A percentile compares a stretch with the other conserved stretches of the same genome.
Conservation (phyloP, 2,888 invertebrate genomes). For the Thereva unica region DNA sequence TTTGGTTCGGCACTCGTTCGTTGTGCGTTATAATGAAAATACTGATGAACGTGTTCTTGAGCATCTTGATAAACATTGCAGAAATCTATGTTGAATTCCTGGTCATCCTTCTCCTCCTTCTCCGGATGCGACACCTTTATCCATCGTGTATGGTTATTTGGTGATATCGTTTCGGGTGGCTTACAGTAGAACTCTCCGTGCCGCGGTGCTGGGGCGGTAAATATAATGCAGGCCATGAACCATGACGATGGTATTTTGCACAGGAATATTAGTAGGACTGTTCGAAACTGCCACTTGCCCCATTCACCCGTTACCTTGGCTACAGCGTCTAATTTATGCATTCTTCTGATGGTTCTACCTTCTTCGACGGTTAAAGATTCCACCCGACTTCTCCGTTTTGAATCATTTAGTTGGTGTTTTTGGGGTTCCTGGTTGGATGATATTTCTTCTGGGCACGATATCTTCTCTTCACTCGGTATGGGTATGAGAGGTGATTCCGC, state of each 20-base stretch:
- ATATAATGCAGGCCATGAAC: constrained; percentile 62
- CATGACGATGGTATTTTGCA: constrained; percentile 60
- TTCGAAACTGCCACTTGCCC: constrained; percentile 59
- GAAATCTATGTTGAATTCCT: constrained; percentile 57
- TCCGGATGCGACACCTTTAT: constrained; percentile 58
- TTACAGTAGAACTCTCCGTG: constrained; percentile 59
- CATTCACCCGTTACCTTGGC: constrained; percentile 57
- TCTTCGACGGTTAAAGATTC: constrained; percentile 33
- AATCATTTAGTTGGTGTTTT: constrained; percentile 32
- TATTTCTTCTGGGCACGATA: constrained; percentile 7
- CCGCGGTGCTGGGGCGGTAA: constrained; percentile 58
- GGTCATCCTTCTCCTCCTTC: constrained; percentile 55
- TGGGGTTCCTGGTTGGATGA: constrained; percentile 12
- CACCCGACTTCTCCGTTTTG: constrained; percentile 11
- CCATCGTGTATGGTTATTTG: constrained; percentile 55
- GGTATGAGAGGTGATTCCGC: constrained; percentile 40
- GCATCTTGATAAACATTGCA: constrained; percentile 58
- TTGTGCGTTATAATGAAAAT: constrained; percentile 51
- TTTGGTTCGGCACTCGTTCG: constrained; percentile 49
- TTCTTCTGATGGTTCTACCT: constrained; percentile 2
- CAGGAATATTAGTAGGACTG: constrained; percentile 57
- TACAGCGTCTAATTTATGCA: constrained; percentile 51
- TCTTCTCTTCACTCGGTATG: constrained; percentile 37
- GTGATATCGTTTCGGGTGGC: constrained; percentile 51
- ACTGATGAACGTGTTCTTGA: constrained; percentile 55